Evolutionary conservation across 2,888 invertebrate species (phyloP), one percentile per base, ranked within the genome.

Genomic region (Pinctada fucata): DNA sequence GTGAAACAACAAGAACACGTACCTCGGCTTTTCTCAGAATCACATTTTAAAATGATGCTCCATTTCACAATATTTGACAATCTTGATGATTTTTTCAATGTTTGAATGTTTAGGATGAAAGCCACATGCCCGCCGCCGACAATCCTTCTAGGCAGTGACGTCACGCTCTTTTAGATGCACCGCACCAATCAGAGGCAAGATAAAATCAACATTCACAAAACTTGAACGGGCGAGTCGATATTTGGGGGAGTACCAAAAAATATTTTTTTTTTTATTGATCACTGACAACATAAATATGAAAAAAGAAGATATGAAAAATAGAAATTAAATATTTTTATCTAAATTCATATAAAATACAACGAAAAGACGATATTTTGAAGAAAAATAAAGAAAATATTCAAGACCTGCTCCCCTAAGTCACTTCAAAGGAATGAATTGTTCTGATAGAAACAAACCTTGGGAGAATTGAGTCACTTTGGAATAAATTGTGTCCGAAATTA

Each of bases 41-140:
- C 58, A 58, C 58, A 58, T 58, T 58, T 13, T 58, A 58, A 58
- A 13, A 58, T 10, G 13, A 10, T 58, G 13, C 6, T 58, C 58
- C 58, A 58, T 58, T 58, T 58, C 8, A 58, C 6, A 58, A 58
- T 13, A 58, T 58, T 58, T 13, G 58, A 10, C 6, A 58, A 13
- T 10, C 70, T 69, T 47, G 52, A 13, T 64, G 64, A 68, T 64
- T 52, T 69, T 76, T 76, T 45, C 87, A 86, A 88, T 87, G 86
- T 89, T 90, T 90, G 87, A 88, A 90, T 87, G 81, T 83, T 85
- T 80, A 85, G 88, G 85, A 88, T 90, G 89, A 90, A 89, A 90
- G 89, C 84, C 88, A 88, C 88, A 88, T 88, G 88, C 88, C 88
- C 86, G 89, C 88, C 88, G 89, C 89, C 88, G 88, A 88, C 89